phyloP scores from a whole-genome alignment of 2,113 vertebrate genomes.

The Apteryx owenii region DNA sequence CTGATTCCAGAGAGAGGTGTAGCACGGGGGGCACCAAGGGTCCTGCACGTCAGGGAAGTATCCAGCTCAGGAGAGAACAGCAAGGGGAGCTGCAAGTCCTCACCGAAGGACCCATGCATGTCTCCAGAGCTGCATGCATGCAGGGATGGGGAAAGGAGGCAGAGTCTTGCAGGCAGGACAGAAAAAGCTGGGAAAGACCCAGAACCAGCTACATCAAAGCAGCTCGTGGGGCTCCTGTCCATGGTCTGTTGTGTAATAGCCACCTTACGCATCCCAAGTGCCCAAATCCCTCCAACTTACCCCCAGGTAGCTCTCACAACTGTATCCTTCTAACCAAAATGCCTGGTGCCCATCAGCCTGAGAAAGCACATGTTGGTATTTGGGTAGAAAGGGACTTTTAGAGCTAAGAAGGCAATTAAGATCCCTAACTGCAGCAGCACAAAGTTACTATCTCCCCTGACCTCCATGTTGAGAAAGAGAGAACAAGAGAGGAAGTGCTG shows the following conservation, averaged over 20 bases:
- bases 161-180: background rate
- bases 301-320: background rate
- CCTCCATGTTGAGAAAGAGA: background rate
- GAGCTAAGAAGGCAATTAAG: background rate
- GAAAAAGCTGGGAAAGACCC: background rate
- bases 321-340: background rate
- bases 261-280: background rate
- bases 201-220: background rate
- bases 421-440: background rate
- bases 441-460: background rate
- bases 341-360: background rate
- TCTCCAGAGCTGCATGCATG: background rate
- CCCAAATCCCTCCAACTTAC: background rate
- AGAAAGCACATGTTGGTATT: background rate
- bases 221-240: background rate
- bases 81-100: background rate
- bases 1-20: background rate
- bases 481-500: background rate
- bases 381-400: background rate
- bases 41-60: fast-evolving
- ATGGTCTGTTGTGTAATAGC: background rate
- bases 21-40: background rate
- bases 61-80: background rate
- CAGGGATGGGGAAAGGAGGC: background rate
- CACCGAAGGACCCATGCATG: background rate